Percentiles rank a stretch among this genome's conserved stretches.
Evolutionary conservation across 2,888 invertebrate species (phyloP).

Genomic region (Margaritifera margaritifera): DNA sequence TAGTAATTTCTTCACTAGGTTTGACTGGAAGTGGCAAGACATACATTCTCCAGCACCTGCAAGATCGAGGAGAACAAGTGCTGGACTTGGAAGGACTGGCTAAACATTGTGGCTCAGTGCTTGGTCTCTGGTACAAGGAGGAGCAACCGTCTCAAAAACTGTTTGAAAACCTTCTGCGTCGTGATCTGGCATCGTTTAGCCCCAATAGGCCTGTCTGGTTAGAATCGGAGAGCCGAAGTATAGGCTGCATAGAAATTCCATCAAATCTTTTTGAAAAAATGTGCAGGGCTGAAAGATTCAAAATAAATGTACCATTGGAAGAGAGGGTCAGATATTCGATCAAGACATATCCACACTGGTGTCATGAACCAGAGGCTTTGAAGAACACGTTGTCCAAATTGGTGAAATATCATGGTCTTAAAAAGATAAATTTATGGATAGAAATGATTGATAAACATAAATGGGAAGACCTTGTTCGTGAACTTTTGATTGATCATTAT

Average conservation of each 20-base stretch:
- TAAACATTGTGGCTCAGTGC: constrained; percentile 54
- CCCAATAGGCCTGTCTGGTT: constrained; percentile 43
- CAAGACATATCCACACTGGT: constrained; percentile 46
- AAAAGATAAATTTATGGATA: constrained; percentile 40
- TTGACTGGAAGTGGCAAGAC: constrained; percentile 56
- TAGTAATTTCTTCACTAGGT: constrained; percentile 35
- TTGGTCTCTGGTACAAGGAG: constrained; percentile 49
- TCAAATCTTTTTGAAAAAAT: constrained; percentile 34
- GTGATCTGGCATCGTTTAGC: constrained; percentile 30
- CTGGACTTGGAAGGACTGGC: constrained; percentile 54
- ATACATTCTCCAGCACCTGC: constrained; percentile 37
- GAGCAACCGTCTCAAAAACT: constrained; percentile 51
- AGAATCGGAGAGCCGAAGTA: constrained; percentile 54
- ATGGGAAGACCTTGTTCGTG: constrained; percentile 50
- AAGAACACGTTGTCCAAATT: constrained; percentile 32
- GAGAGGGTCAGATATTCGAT: constrained; percentile 51
- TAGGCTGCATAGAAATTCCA: constrained; percentile 45
- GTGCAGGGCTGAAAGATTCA: constrained; percentile 33
- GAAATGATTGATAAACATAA: constrained; percentile 32
- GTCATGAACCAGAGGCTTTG: constrained; percentile 35
- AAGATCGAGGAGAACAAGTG: constrained; percentile 45
- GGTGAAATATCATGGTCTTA: constrained; percentile 30
- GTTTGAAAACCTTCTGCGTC: constrained; percentile 38
- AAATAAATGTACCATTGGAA: constrained; percentile 41
- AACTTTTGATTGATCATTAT: constrained; percentile 48